A percentile compares a stretch with the other conserved stretches of the same genome.
Evolutionary conservation across 2,797 vertebrate species (phyloP).

Genomic region (Eidolon dupreanum): DNA sequence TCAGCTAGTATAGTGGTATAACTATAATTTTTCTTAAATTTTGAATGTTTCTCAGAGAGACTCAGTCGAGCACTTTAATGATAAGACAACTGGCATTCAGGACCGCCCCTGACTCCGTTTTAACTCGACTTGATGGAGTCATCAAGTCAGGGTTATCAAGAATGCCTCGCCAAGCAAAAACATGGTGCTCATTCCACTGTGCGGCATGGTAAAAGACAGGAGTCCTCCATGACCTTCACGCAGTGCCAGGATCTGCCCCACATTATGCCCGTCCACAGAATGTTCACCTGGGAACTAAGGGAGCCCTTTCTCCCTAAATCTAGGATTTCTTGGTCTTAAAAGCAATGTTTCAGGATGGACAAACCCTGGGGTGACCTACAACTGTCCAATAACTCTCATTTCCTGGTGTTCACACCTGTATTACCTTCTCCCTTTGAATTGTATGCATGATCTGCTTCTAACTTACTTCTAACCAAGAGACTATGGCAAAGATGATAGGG

Average conservation of each 20-base stretch:
- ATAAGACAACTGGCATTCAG: not conserved
- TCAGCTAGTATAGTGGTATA: not conserved
- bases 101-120: not conserved
- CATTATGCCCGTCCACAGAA: not conserved
- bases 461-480: not conserved
- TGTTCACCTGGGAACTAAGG: not conserved
- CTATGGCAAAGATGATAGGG: not conserved
- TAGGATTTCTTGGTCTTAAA: not conserved
- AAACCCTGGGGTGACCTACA: not conserved
- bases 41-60: not conserved
- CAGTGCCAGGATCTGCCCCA: not conserved
- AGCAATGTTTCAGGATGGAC: not conserved
- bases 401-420: not conserved
- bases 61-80: not conserved
- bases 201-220: not conserved
- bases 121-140: not conserved
- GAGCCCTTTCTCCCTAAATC: not conserved
- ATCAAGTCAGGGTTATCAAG: not conserved
- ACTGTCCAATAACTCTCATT: not conserved
- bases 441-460: not conserved
- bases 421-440: not conserved
- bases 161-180: not conserved
- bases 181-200: too few relatives aligned
- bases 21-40: not conserved
- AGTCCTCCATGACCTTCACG: not conserved